These are phyloP conservation scores for Buceros bicornis DNA, from an alignment of 2,797 vertebrate genomes.

Conservation along the genomic window DNA sequence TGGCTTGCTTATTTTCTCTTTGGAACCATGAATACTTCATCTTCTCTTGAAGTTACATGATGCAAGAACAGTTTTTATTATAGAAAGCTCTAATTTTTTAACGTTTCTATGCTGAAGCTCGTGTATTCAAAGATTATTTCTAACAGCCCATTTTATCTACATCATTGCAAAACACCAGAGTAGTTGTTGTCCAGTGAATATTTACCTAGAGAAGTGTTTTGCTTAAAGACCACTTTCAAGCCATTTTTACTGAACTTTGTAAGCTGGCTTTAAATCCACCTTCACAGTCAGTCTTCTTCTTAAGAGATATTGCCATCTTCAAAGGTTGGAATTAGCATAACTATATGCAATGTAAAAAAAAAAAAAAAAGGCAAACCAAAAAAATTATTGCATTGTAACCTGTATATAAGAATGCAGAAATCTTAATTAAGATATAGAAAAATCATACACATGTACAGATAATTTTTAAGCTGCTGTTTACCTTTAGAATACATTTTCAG, in stretches of 20 bases:
- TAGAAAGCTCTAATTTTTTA: background rate
- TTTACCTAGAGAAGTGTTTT: background rate
- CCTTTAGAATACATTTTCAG: background rate
- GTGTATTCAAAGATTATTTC: background rate
- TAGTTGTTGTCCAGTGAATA: background rate
- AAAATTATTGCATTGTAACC: constrained; percentile 15
- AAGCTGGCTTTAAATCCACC: background rate
- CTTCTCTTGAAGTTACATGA: background rate
- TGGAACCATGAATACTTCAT: background rate
- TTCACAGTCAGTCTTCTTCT: background rate
- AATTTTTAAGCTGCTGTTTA: constrained; percentile 29
- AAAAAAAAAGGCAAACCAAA: accelerated
- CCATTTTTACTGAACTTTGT: background rate
- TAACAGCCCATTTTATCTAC: background rate
- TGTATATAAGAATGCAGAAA: constrained; percentile 9
- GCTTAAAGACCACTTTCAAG: background rate
- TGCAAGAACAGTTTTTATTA: background rate
- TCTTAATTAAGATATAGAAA: constrained; percentile 32
- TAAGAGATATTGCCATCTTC: background rate
- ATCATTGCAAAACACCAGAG: background rate
- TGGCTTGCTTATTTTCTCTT: background rate
- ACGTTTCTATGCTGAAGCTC: background rate
- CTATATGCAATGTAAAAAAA: background rate
- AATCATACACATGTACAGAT: background rate
- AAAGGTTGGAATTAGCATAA: background rate